Conservation (phyloP, 2,888 invertebrate species). For the Plebejus anna region DNA sequence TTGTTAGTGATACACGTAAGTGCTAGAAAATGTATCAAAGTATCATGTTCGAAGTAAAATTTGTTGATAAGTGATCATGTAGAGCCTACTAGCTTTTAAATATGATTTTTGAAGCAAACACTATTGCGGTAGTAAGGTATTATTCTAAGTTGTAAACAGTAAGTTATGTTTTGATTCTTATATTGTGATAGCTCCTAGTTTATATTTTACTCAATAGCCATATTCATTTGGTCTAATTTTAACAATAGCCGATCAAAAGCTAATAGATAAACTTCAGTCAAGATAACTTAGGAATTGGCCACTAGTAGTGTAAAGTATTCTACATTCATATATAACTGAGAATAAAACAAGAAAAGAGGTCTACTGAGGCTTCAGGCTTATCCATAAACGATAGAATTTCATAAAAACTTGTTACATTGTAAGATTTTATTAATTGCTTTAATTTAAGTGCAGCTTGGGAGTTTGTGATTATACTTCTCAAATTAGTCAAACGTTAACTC, state of each 20-base stretch:
- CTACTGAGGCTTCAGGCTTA: background rate
- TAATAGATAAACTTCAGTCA: too few relatives aligned
- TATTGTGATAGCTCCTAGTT: background rate
- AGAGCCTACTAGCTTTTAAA: background rate
- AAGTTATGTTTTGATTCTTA: background rate
- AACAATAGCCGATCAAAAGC: background rate
- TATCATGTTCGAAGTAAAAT: background rate
- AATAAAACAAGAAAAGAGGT: background rate
- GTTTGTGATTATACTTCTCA: conserved; percentile 72
- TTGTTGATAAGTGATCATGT: background rate
- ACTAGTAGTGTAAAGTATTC: background rate
- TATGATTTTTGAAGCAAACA: background rate
- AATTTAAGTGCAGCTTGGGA: conserved; percentile 52
- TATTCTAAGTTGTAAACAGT: background rate
- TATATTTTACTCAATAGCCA: too few relatives aligned
- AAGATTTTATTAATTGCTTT: conserved; percentile 28
- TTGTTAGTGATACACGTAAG: conserved; percentile 61
- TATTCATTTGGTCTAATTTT: background rate
- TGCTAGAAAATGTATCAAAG: conserved; percentile 28
- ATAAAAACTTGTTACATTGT: conserved; percentile 9
- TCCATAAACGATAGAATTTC: background rate
- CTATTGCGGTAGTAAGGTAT: background rate
- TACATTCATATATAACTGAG: background rate
- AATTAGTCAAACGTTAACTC: conserved; percentile 78
- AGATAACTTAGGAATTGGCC: too few relatives aligned